Percentiles rank a stretch among this genome's conserved stretches.
phyloP scores from a whole-genome alignment of 2,797 vertebrate genomes.

The Sebastes iracundus region DNA sequence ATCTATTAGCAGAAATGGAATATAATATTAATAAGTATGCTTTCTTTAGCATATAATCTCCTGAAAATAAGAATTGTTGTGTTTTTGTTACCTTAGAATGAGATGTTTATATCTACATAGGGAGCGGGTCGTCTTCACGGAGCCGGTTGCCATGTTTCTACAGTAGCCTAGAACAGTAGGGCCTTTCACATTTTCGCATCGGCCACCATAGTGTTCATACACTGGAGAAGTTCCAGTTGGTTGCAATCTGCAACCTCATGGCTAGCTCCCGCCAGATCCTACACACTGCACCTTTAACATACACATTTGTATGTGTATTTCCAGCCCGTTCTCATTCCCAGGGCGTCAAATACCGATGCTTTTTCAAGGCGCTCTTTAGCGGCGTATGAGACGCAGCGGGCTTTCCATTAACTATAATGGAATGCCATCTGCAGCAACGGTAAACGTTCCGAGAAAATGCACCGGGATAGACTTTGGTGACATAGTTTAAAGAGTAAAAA shows the following conservation, averaged over 20 bases:
- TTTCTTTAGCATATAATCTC: too few species aligned
- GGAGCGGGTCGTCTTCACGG: too few species aligned
- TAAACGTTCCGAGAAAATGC: neutral
- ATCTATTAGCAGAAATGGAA: neutral
- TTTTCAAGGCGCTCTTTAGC: too few species aligned
- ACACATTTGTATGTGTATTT: neutral
- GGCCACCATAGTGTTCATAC: fast-evolving
- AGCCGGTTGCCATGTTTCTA: too few species aligned
- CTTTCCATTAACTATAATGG: neutral
- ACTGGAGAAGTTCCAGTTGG: too few species aligned
- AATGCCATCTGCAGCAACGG: neutral
- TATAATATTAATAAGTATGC: too few species aligned
- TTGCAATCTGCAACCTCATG: too few species aligned
- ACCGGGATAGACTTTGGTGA: fast-evolving
- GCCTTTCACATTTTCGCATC: fast-evolving
- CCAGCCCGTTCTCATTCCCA: neutral
- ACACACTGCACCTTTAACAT: neutral
- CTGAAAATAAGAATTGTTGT: fast-evolving
- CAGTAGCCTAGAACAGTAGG: too few species aligned
- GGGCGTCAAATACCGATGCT: neutral
- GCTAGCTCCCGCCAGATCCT: too few species aligned
- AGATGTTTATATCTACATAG: too few species aligned
- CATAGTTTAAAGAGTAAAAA: neutral
- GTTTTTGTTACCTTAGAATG: too few species aligned
- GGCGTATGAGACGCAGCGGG: neutral